Evolutionary conservation across 2,113 vertebrate genomes (phyloP), one percentile per base, ranked within the genome.

Genomic region (Percopsis transmontana): DNA sequence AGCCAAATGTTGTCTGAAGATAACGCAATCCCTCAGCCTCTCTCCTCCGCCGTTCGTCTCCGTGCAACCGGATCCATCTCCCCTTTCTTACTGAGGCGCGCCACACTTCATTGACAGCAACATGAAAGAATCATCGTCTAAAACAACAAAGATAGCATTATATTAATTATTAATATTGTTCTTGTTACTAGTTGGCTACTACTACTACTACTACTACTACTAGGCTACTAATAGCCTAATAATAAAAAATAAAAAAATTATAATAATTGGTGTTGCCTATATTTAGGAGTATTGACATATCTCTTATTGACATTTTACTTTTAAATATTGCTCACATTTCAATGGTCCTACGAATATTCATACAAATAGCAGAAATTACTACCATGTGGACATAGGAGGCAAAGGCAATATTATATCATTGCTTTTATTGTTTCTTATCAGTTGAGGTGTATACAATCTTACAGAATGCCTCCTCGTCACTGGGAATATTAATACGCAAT

Each of bases 1-100:
- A 95, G 92, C 94, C 93, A 96, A 97, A 96, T 97, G 96, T 93
- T 95, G 94, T 90, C 90, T 66, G 88, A 92, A 96, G 96, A 98
- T 98, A 97, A 97, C 93, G 90, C 92, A 90, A 91, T 93, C 93
- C 93, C 90, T 92, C 89, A 93, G 92, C 89, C 92, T 89, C 69
- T 91, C 92, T 92, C 94, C 93, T 93, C 88, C 91, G 88, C 93
- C 88, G 84, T 56, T 92, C 93, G 90, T 92, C 91, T 78, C 87
- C 85, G 93, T 90, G 91, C 96, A 97, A 94, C 93, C 83, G 94
- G 96, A 97, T 97, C 96, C 97, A 96, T 94, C 93, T 93, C 91
- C 92, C 88, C 92, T 88, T 68, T 83, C 81, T 82, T 77, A 77
- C 78, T 86, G 91, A 88, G 87, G 90, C 83, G 63, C 90, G 90